Evolutionary conservation across 2,113 vertebrate species (phyloP), one percentile per base, ranked within the genome.

Genomic region (Aegypius monachus): DNA sequence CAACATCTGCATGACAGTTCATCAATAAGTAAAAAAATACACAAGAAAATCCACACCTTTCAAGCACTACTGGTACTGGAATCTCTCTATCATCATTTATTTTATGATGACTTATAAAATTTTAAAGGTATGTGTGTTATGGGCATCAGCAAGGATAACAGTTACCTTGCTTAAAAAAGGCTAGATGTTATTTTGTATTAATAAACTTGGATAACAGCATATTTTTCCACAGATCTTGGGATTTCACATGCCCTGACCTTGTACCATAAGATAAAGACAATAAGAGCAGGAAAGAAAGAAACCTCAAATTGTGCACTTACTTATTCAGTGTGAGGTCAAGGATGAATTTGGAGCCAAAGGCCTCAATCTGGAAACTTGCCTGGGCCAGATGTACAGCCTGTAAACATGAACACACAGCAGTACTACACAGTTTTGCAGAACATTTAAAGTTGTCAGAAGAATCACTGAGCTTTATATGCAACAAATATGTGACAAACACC

Each of bases 271-370:
- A 56, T 66, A 82, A 78, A 77, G 27, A 73, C 42, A 38, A 4
- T 55, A 81, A 86, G 13, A 62, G 18, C 29, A 66, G 26, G 62
- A 74, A 61, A 36, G 8, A 90, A 83, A 86, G 40, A 93, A 77
- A 56, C 43, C 34, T 71, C 74, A 68, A 88, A 70, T 67, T 40
- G 32, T 34, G 32, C 73, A 99, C 99, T 99, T 98, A 99, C 99
- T 99, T 99, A 98, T 99, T 99, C 97, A 99, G 55, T 48, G 98
- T 97, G 78, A 99, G 98, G 97, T 99, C 99, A 98, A 99, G 98
- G 98, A 99, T 98, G 97, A 99, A 99, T 97, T 97, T 98, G 96
- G 99, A 98, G 81, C 99, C 99, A 95, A 99, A 99, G 61, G 99
- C 99, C 93, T 99, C 99, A 91, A 99, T 98, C 96, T 99, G 99